Percentiles rank a stretch among this genome's conserved stretches.
These are phyloP conservation scores for Thaumetopoea pityocampa DNA, from an alignment of 1,140 invertebrate genomes.

Conservation along the genomic window DNA sequence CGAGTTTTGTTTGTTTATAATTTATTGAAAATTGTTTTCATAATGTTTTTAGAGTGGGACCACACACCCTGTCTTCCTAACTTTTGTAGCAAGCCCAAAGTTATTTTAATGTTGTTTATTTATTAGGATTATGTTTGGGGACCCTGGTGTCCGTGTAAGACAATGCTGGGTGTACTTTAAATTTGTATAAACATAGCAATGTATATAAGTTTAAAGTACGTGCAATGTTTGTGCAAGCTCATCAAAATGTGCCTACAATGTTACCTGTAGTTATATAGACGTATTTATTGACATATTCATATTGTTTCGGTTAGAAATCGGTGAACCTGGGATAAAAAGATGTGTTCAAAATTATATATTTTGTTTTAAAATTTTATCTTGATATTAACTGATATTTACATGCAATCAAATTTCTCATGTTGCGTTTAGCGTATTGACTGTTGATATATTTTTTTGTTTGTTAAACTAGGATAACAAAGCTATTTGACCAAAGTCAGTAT, in stretches of 20 bases:
- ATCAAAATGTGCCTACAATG: slow-evolving; percentile 72
- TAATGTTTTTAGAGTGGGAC: slow-evolving; percentile 38
- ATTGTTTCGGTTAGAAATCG: slow-evolving; percentile 46
- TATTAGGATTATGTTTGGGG: slow-evolving; percentile 48
- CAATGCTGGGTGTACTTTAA: slow-evolving; percentile 12
- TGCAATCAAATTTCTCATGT: slow-evolving; percentile 58
- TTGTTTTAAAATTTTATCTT: slow-evolving; percentile 41
- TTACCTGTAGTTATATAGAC: slow-evolving; percentile 69
- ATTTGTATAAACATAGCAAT: slow-evolving; percentile 5
- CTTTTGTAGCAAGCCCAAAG: slow-evolving; percentile 65
- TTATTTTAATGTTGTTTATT: slow-evolving; percentile 58
- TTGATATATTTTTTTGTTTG: slow-evolving; percentile 67
- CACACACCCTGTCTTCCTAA: slow-evolving; percentile 59
- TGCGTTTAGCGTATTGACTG: slow-evolving; percentile 67
- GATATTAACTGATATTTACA: slow-evolving; percentile 69
- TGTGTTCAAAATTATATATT: slow-evolving; percentile 62
- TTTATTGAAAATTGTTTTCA: slow-evolving; percentile 29
- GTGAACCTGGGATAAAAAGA: slow-evolving; percentile 53
- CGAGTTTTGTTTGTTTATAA: slow-evolving; percentile 31
- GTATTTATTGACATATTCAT: slow-evolving; percentile 49
- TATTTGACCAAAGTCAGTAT: slow-evolving; percentile 76
- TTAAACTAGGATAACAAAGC: slow-evolving; percentile 74
- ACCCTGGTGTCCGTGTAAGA: slow-evolving; percentile 17
- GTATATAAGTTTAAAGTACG: slow-evolving; percentile 18
- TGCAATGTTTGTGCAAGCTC: slow-evolving; percentile 48